Percentiles rank a stretch among this genome's conserved stretches.
phyloP scores from a whole-genome alignment of 2,113 vertebrate species.

The Chrysochloris asiatica region DNA sequence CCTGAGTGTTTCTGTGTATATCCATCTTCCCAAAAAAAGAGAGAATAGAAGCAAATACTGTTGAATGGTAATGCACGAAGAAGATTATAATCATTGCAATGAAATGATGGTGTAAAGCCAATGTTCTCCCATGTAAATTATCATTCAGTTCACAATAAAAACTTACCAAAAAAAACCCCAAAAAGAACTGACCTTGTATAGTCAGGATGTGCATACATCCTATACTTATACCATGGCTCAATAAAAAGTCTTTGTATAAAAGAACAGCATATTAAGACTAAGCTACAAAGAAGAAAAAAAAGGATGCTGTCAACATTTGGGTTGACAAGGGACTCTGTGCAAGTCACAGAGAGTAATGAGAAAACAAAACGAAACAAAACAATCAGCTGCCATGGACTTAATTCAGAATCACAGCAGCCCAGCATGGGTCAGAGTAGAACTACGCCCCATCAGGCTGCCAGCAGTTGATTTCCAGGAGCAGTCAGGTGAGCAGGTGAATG shows the following conservation, averaged over 20 bases:
- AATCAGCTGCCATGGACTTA: no score
- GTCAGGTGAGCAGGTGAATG: background rate
- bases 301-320: background rate
- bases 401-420: background rate
- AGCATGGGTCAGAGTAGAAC: background rate
- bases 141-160: no score
- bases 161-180: no score
- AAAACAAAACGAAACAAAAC: background rate
- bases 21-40: no score
- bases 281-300: background rate
- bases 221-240: background rate
- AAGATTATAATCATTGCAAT: no score
- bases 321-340: background rate
- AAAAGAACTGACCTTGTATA: no score
- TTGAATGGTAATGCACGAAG: no score
- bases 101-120: no score
- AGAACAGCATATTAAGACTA: constrained; percentile 9
- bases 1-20: no score
- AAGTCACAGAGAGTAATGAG: background rate
- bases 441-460: background rate
- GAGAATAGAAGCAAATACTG: no score
- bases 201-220: background rate
- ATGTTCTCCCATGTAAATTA: no score
- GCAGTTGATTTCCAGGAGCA: background rate
- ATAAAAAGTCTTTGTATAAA: background rate